A percentile compares a stretch with the other conserved stretches of the same genome.
Conservation (phyloP, 2,113 vertebrate genomes). For the Haliaeetus leucogaster region DNA sequence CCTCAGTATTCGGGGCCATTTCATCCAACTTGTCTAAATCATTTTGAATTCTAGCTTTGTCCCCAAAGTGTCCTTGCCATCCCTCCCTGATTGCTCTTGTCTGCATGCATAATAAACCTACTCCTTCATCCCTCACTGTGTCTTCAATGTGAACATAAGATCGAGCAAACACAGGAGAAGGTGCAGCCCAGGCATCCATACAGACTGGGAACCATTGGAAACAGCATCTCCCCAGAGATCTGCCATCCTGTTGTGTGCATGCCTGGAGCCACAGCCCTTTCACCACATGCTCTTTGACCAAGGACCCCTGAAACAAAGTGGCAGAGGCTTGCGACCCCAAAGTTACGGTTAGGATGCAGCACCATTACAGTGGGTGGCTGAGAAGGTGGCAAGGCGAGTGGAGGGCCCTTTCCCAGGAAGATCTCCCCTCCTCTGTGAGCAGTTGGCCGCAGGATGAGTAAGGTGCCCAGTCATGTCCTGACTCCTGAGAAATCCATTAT, state of each 20-base stretch:
- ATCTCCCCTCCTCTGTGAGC: neutral
- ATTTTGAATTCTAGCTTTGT: conserved; percentile 36
- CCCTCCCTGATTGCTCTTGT: neutral
- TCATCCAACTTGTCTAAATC: neutral
- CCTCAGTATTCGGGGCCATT: neutral
- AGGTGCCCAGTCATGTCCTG: neutral
- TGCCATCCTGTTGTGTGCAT: neutral
- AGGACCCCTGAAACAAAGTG: neutral
- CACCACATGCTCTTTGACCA: neutral
- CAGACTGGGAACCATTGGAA: neutral
- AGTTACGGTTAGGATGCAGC: neutral
- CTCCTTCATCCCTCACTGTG: neutral
- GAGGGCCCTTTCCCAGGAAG: neutral
- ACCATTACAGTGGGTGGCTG: neutral
- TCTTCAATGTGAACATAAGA: neutral
- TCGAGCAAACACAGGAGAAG: neutral
- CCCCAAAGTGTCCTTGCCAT: conserved; percentile 17
- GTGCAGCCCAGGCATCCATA: neutral
- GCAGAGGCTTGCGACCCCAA: neutral
- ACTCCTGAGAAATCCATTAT: conserved; percentile 4
- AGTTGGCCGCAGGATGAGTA: neutral
- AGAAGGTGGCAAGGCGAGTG: neutral
- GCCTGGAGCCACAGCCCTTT: neutral
- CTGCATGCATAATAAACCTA: conserved; percentile 33
- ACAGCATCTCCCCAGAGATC: neutral